These are phyloP conservation scores for Champsocephalus esox DNA, from an alignment of 2,797 vertebrate genomes.

Conservation along the genomic window DNA sequence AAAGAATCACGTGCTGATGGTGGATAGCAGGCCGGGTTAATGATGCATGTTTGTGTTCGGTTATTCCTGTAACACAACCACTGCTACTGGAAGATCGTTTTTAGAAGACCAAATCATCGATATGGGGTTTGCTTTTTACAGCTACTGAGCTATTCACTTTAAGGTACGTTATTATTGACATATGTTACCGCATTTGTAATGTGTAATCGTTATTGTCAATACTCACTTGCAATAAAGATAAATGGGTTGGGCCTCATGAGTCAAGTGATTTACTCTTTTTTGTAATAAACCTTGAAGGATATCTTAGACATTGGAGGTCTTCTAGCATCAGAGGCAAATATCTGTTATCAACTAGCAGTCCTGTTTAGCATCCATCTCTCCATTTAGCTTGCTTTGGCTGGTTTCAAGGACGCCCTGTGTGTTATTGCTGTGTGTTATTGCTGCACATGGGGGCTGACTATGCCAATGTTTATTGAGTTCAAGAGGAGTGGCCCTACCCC, in stretches of 20 bases:
- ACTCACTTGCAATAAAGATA: not conserved
- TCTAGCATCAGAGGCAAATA: not conserved
- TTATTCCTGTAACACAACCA: constrained; percentile 31
- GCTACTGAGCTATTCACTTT: constrained; percentile 48
- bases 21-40: not conserved
- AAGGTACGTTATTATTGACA: constrained; percentile 50
- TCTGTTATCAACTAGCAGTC: not conserved
- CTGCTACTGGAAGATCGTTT: constrained; percentile 33
- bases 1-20: not conserved
- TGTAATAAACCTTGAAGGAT: constrained; percentile 1
- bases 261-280: constrained; percentile 6
- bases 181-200: not conserved
- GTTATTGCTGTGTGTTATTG: constrained; percentile 45
- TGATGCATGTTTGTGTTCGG: constrained; percentile 22
- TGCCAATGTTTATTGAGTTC: constrained; percentile 63
- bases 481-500: constrained; percentile 63
- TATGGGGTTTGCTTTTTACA: constrained; percentile 64
- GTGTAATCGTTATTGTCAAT: not conserved
- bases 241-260: constrained; percentile 23
- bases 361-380: not conserved
- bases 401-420: constrained; percentile 41
- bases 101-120: constrained; percentile 24
- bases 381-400: not conserved
- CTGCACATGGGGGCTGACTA: constrained; percentile 60
- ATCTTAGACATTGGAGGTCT: constrained; percentile 2